phyloP scores from a whole-genome alignment of 2,888 invertebrate species.

The Azorinus chamasolen region DNA sequence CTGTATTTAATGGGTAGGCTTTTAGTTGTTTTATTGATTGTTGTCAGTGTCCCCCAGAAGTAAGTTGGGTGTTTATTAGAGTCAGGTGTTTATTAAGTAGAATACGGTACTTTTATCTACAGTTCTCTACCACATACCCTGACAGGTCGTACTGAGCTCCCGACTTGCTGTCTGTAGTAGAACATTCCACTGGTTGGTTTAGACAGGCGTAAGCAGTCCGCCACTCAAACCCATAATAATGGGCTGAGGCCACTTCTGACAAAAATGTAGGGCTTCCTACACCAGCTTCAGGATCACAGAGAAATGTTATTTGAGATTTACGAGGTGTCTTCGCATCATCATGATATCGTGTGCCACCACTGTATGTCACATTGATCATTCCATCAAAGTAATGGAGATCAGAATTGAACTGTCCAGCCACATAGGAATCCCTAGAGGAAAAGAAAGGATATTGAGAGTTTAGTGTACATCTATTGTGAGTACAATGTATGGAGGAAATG shows the following conservation, averaged over 20 bases:
- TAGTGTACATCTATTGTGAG: too few relatives aligned
- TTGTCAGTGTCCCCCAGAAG: too few relatives aligned
- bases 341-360: conserved; percentile 79
- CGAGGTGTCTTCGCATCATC: conserved; percentile 71
- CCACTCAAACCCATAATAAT: conserved; percentile 81
- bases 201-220: conserved; percentile 80
- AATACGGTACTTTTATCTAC: too few relatives aligned
- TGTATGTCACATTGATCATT: conserved; percentile 83
- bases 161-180: conserved; percentile 64
- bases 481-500: too few relatives aligned
- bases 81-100: too few relatives aligned
- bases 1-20: too few relatives aligned
- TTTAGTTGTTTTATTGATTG: too few relatives aligned
- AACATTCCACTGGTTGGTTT: conserved; percentile 76
- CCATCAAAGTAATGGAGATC: conserved; percentile 83
- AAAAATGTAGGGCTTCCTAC: conserved; percentile 80
- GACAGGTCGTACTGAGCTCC: conserved; percentile 80
- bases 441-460: too few relatives aligned
- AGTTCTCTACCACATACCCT: conserved; percentile 68
- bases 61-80: too few relatives aligned
- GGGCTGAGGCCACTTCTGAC: conserved; percentile 71
- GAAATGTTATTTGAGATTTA: conserved; percentile 82
- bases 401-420: conserved; percentile 73
- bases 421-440: conserved; percentile 58
- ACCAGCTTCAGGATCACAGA: conserved; percentile 82